Percentiles rank a stretch among this genome's conserved stretches.
Conservation (phyloP, 2,113 vertebrate genomes). For the Cebidichthys violaceus region DNA sequence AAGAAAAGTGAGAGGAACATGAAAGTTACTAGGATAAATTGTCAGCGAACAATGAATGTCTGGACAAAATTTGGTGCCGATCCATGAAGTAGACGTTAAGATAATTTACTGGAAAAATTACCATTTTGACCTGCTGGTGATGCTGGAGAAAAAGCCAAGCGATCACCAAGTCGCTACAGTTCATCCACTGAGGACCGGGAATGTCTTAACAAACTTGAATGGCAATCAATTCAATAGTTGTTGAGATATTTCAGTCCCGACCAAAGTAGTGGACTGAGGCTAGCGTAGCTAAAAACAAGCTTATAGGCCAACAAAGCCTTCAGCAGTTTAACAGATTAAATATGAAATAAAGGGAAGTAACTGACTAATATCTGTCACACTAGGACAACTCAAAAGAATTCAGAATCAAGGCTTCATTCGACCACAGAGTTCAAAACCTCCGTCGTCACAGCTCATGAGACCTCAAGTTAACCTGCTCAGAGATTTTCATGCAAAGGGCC, state of each 20-base stretch:
- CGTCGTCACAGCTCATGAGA: slow-evolving; percentile 1
- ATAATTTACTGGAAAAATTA: too few relatives aligned
- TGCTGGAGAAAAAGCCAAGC: not conserved
- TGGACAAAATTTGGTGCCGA: too few relatives aligned
- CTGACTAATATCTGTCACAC: not conserved
- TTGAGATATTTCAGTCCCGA: not conserved
- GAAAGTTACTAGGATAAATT: too few relatives aligned
- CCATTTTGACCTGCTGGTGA: too few relatives aligned
- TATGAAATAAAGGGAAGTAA: not conserved
- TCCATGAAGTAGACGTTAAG: too few relatives aligned
- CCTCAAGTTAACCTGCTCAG: slow-evolving; percentile 4
- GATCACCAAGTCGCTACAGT: not conserved
- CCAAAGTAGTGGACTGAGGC: not conserved
- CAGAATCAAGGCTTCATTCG: not conserved
- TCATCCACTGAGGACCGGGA: too few relatives aligned
- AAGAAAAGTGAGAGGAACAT: too few relatives aligned
- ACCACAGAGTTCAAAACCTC: slow-evolving; percentile 6
- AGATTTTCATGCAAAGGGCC: slow-evolving; percentile 33
- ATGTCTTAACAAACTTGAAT: too few relatives aligned
- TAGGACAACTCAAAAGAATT: not conserved
- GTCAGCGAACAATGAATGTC: too few relatives aligned
- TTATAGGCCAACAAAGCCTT: not conserved
- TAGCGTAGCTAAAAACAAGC: not conserved
- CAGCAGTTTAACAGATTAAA: not conserved
- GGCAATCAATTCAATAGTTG: not conserved